Percentiles rank a stretch among this genome's conserved stretches.
Evolutionary conservation across 1,140 invertebrate species (phyloP).

Genomic region (Hypsibius dujardini): DNA sequence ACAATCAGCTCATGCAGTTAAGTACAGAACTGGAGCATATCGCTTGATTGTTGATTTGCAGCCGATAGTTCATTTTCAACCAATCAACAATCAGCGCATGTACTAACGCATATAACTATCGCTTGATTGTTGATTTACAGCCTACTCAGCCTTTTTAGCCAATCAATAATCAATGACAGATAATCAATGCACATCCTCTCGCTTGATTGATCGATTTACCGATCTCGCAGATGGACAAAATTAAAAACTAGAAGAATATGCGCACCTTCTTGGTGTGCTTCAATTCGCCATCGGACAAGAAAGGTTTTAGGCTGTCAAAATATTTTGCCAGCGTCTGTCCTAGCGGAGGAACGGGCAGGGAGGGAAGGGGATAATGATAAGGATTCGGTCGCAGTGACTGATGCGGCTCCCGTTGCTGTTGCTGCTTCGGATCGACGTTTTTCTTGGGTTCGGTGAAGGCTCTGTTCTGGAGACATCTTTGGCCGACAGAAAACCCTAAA

Average conservation of each 20-base stretch:
- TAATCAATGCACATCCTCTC: background rate
- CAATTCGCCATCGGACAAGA: constrained; percentile 49
- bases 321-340: constrained; percentile 32
- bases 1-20: constrained; percentile 15
- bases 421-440: background rate
- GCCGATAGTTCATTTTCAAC: too few relatives aligned
- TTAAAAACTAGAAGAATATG: too few relatives aligned
- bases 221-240: too few relatives aligned
- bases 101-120: background rate
- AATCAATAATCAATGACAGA: background rate
- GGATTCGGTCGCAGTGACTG: background rate
- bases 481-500: too few relatives aligned
- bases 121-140: background rate
- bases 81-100: background rate
- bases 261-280: constrained; percentile 42
- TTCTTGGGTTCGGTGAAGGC: too few relatives aligned
- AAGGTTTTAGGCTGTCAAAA: constrained; percentile 45
- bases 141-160: background rate
- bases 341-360: constrained; percentile 31
- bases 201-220: too few relatives aligned
- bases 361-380: constrained; percentile 22
- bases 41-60: too few relatives aligned
- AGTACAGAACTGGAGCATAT: background rate
- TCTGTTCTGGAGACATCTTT: too few relatives aligned
- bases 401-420: background rate